A percentile compares a stretch with the other conserved stretches of the same genome.
phyloP scores from a whole-genome alignment of 2,888 invertebrate species.

The Synergus itoensis region DNA sequence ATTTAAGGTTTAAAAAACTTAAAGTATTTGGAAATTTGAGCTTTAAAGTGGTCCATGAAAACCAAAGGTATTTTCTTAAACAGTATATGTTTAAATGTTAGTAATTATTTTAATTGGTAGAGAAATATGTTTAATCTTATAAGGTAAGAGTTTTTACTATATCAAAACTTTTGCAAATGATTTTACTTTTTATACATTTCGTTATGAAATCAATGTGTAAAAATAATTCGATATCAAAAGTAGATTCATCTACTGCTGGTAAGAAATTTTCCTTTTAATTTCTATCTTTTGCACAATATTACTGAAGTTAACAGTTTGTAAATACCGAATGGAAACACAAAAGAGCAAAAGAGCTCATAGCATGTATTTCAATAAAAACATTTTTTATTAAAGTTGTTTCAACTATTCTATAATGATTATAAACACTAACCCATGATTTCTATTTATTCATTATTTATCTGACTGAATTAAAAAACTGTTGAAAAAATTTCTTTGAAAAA shows the following conservation, averaged over 20 bases:
- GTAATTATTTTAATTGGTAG: background rate
- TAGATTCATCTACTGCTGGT: background rate
- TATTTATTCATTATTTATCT: no score
- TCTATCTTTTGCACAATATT: background rate
- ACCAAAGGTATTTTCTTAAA: slow-evolving; percentile 1
- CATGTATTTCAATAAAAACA: slow-evolving; percentile 3
- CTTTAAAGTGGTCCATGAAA: background rate
- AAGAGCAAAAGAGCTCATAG: background rate
- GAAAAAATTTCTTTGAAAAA: background rate
- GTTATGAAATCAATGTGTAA: background rate
- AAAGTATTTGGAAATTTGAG: background rate
- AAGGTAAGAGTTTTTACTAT: background rate
- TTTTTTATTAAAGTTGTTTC: background rate
- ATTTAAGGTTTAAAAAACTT: background rate
- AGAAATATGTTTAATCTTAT: background rate
- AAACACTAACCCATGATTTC: no score
- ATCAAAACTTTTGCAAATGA: background rate
- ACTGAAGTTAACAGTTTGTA: background rate
- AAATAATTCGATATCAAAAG: background rate
- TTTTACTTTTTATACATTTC: background rate
- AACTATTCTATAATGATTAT: no score
- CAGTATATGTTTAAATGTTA: background rate
- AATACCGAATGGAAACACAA: background rate
- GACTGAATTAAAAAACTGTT: background rate
- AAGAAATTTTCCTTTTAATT: background rate